Conservation (phyloP, 2,113 vertebrate species). For the Rattus rattus region DNA sequence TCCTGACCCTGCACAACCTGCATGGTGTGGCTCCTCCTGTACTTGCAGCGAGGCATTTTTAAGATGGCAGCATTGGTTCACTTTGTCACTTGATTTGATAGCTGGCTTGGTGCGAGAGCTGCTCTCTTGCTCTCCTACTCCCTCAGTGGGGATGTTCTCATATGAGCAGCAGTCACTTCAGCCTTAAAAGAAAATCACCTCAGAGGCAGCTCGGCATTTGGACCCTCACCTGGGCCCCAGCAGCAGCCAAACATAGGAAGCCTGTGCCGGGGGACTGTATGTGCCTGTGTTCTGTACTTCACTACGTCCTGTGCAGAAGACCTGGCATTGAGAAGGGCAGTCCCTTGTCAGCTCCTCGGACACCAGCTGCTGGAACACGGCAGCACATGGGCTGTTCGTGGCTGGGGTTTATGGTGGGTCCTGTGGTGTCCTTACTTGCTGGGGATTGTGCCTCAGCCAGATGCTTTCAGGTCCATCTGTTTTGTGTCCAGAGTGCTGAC, state of each 20-base stretch:
- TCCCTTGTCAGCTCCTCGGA: background rate
- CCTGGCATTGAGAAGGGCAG: fast-evolving
- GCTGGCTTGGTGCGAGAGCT: background rate
- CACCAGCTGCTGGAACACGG: background rate
- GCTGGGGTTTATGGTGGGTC: background rate
- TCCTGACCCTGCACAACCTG: background rate
- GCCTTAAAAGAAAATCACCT: background rate
- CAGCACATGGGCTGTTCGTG: background rate
- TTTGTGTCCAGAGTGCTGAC: background rate
- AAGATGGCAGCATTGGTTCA: no score
- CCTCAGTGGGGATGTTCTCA: background rate
- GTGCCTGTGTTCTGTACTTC: background rate
- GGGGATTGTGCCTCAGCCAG: background rate
- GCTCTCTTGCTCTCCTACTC: background rate
- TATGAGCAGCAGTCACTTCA: background rate
- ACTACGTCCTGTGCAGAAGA: background rate
- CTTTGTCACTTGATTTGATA: background rate
- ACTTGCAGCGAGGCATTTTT: fast-evolving
- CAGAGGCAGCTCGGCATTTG: background rate
- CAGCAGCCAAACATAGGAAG: background rate
- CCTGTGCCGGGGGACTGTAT: no score
- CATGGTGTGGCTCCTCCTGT: background rate
- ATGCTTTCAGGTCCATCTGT: background rate
- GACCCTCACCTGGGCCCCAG: background rate
- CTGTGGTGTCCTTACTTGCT: background rate